phyloP scores from a whole-genome alignment of 2,888 invertebrate genomes.

The Oeneis ivallda region DNA sequence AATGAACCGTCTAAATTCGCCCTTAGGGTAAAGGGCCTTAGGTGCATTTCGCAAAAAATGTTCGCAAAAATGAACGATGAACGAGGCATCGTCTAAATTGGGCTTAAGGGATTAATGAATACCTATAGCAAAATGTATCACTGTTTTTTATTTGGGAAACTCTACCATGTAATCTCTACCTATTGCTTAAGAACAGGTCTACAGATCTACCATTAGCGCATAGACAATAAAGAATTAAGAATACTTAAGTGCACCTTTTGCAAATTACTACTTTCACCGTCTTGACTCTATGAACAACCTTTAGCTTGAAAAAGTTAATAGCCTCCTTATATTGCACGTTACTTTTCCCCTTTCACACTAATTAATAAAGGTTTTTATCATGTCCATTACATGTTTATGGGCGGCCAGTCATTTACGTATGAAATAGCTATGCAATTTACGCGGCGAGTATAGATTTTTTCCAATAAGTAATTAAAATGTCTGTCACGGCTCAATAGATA shows the following conservation, averaged over 20 bases:
- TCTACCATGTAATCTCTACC: no score
- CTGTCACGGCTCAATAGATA: constrained; percentile 26
- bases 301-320: constrained; percentile 46
- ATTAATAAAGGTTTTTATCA: constrained; percentile 50
- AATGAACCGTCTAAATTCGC: no score
- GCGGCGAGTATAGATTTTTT: constrained; percentile 19
- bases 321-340: constrained; percentile 45
- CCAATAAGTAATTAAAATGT: constrained; percentile 33
- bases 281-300: constrained; percentile 37
- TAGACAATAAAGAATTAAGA: constrained; percentile 17
- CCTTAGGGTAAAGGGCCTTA: no score
- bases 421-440: constrained; percentile 21
- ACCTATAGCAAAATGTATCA: no score
- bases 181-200: no score
- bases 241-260: constrained; percentile 22
- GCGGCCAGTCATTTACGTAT: constrained; percentile 41
- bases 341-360: constrained; percentile 49
- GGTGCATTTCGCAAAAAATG: no score
- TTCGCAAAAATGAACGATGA: no score
- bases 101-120: no score
- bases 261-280: constrained; percentile 31
- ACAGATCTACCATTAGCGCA: no score
- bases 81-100: no score
- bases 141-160: background rate
- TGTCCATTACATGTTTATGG: constrained; percentile 42